Evolutionary conservation across 2,797 vertebrate genomes (phyloP).

Genomic region (Falco rusticolus): DNA sequence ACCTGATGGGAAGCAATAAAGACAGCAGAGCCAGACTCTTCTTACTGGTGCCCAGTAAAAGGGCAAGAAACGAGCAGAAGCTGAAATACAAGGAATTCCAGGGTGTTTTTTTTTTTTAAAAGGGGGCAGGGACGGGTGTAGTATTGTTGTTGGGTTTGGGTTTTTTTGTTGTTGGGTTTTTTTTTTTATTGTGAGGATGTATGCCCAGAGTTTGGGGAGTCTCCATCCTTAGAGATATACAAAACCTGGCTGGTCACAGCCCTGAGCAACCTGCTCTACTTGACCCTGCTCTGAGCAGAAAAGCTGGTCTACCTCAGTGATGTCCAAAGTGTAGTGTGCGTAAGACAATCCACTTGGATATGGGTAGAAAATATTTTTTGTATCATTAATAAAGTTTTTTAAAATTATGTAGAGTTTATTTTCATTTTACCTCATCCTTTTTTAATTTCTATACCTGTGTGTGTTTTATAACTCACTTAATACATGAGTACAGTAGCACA

Average conservation of each 20-base stretch:
- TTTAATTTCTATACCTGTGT: not conserved
- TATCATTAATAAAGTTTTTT: not conserved
- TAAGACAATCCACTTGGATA: not conserved
- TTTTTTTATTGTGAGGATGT: not conserved
- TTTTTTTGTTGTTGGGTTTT: not conserved
- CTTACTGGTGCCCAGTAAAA: not conserved
- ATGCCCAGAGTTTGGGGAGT: not conserved
- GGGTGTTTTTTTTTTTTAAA: too few relatives aligned
- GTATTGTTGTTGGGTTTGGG: fast-evolving
- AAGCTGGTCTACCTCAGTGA: not conserved
- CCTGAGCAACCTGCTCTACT: not conserved
- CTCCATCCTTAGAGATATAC: not conserved
- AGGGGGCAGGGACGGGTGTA: too few relatives aligned
- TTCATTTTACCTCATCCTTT: not conserved
- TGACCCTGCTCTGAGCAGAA: not conserved
- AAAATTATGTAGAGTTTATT: not conserved
- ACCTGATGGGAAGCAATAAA: not conserved
- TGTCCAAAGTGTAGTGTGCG: not conserved
- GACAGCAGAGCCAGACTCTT: not conserved
- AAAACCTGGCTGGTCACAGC: not conserved
- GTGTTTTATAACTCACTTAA: not conserved
- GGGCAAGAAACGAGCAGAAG: not conserved
- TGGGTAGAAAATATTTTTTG: not conserved
- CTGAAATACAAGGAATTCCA: not conserved
- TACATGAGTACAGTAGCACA: not conserved